A percentile compares a stretch with the other conserved stretches of the same genome.
Conservation (phyloP, 2,113 vertebrate species). For the Gallinago media region DNA sequence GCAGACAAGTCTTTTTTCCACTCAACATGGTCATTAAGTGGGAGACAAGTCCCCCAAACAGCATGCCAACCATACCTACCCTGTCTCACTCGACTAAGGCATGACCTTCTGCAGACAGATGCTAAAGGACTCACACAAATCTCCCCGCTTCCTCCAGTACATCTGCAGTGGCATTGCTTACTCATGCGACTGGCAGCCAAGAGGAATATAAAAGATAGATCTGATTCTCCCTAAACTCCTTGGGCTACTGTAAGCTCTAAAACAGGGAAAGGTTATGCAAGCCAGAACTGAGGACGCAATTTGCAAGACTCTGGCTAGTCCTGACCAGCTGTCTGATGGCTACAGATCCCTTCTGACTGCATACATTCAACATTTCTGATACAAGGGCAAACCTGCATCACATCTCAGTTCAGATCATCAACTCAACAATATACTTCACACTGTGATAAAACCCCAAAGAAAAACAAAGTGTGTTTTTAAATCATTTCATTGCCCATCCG, state of each 20-base stretch:
- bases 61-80: not conserved
- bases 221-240: not conserved
- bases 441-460: not conserved
- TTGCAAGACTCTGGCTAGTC: not conserved
- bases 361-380: not conserved
- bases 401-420: not conserved
- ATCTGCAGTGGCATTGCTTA: not conserved
- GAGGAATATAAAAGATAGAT: not conserved
- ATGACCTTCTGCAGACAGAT: not conserved
- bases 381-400: not conserved
- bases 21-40: not conserved
- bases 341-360: not conserved
- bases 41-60: not conserved
- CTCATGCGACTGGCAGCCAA: accelerated
- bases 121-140: not conserved
- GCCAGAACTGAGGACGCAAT: not conserved
- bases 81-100: not conserved
- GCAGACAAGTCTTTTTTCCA: not conserved
- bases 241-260: not conserved
- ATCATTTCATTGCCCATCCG: not conserved
- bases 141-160: accelerated
- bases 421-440: not conserved
- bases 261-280: not conserved
- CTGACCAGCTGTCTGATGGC: not conserved
- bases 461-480: not conserved